These are phyloP conservation scores for Epicauta chinensis DNA, from an alignment of 1,140 invertebrate genomes.

Conservation along the genomic window DNA sequence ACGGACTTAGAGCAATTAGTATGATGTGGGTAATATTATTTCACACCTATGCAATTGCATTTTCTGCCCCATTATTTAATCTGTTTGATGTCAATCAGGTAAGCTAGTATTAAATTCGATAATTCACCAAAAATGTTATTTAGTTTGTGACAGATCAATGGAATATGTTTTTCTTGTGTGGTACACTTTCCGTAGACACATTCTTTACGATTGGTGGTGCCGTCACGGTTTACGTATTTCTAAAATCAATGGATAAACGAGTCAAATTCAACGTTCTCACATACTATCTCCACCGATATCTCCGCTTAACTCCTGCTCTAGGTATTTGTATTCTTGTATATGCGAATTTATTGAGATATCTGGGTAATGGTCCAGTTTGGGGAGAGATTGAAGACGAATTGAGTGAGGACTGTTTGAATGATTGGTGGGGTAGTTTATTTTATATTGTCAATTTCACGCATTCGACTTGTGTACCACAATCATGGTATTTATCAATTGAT, in stretches of 20 bases:
- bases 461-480: not conserved
- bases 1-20: conserved; percentile 48
- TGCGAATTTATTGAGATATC: conserved; percentile 6
- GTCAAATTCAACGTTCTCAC: conserved; percentile 36
- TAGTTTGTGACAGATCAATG: not conserved
- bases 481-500: conserved; percentile 6
- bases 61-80: not conserved
- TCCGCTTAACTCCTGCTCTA: conserved; percentile 36
- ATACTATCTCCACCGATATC: conserved; percentile 51
- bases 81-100: not conserved
- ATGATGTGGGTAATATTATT: conserved; percentile 57
- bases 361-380: conserved; percentile 45
- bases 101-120: too few species aligned
- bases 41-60: conserved; percentile 39
- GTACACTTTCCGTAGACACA: conserved; percentile 47
- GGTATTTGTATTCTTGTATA: conserved; percentile 5
- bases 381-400: conserved; percentile 27
- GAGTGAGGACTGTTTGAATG: conserved; percentile 36
- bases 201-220: conserved; percentile 56
- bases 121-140: too few species aligned
- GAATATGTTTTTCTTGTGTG: conserved; percentile 5
- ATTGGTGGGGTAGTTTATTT: conserved; percentile 49
- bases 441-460: conserved; percentile 36
- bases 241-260: conserved; percentile 43
- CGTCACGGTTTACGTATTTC: conserved; percentile 50